Conservation (phyloP, 2,888 invertebrate genomes). For the Tetragonula carbonaria region DNA sequence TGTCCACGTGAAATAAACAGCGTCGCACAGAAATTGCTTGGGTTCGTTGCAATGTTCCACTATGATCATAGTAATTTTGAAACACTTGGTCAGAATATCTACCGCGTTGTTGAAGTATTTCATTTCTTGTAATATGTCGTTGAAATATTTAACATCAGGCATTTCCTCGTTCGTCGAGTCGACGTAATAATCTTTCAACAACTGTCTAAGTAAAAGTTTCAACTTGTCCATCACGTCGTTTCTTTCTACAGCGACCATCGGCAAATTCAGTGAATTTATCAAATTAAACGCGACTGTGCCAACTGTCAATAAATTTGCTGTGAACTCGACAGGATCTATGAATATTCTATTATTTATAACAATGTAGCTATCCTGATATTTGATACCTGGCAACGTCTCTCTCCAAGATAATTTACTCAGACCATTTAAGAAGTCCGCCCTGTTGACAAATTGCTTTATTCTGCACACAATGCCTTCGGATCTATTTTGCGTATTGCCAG, state of each 20-base stretch:
- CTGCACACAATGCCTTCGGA: background rate
- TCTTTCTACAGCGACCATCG: too few species aligned
- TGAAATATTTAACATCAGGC: background rate
- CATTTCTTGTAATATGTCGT: slow-evolving; percentile 23
- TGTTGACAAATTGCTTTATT: background rate
- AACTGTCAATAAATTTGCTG: background rate
- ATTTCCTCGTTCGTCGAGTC: background rate
- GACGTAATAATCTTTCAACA: background rate
- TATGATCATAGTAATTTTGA: slow-evolving; percentile 6
- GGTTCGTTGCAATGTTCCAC: background rate
- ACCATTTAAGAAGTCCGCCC: background rate
- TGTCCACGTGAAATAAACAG: slow-evolving; percentile 36
- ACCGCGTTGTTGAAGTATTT: background rate
- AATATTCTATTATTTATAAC: slow-evolving; percentile 15
- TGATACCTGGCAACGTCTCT: background rate
- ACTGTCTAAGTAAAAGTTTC: background rate
- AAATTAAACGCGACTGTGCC: background rate
- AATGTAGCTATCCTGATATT: background rate
- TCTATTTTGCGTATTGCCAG: fast-evolving
- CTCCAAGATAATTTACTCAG: background rate
- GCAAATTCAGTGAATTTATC: background rate
- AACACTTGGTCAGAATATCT: slow-evolving; percentile 8
- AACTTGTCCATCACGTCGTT: background rate
- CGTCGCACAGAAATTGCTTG: background rate
- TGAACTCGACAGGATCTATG: slow-evolving; percentile 11